Percentiles rank a stretch among this genome's conserved stretches.
Conservation (phyloP, 2,797 vertebrate genomes). For the Pipistrellus kuhlii region DNA sequence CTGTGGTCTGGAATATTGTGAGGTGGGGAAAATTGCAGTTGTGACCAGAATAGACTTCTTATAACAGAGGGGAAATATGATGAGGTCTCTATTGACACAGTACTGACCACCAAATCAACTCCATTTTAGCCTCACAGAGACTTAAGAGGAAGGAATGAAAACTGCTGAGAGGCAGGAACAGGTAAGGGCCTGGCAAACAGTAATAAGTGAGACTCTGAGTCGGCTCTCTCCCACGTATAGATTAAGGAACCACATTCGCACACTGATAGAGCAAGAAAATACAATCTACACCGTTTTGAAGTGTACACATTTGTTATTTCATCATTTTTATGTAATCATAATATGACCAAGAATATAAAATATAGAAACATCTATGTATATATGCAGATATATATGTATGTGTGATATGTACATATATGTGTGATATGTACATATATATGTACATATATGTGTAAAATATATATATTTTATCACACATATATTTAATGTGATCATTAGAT, state of each 20-base stretch:
- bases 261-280: neutral
- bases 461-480: neutral
- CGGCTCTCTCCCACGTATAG: rapidly evolving
- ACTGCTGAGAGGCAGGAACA: neutral
- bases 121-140: neutral
- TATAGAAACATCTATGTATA: neutral
- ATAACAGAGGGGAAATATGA: neutral
- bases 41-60: neutral
- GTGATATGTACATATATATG: too few species aligned
- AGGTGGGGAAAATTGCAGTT: neutral
- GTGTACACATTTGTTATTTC: neutral
- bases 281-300: neutral
- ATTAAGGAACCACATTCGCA: neutral
- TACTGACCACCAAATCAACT: neutral
- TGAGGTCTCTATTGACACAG: neutral
- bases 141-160: neutral
- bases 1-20: neutral
- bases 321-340: neutral
- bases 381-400: neutral
- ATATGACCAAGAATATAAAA: neutral
- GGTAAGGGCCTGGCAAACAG: neutral
- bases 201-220: neutral
- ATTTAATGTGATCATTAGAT: neutral
- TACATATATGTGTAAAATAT: neutral
- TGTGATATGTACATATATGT: too few species aligned